These are phyloP conservation scores for Drosophila yakuba DNA, from an alignment of 1,140 invertebrate species.

Conservation along the genomic window DNA sequence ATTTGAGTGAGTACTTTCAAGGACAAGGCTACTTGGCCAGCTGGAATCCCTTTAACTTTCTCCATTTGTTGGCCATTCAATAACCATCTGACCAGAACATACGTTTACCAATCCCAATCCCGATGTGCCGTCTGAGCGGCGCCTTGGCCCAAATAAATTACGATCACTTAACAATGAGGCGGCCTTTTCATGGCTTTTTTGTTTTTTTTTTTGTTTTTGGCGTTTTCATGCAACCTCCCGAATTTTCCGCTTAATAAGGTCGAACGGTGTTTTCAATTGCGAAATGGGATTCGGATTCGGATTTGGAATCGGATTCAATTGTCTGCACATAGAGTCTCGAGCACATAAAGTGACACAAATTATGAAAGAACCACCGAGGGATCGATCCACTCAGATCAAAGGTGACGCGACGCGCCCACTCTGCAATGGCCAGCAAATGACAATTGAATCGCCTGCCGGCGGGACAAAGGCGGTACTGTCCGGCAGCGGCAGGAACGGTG, in stretches of 20 bases:
- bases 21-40: neutral
- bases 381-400: constrained; percentile 50
- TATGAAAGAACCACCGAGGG: constrained; percentile 66
- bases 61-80: constrained; percentile 8
- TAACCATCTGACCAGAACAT: neutral
- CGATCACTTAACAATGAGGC: constrained; percentile 64
- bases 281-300: constrained; percentile 56
- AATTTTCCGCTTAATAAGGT: constrained; percentile 73
- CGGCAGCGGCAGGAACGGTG: neutral
- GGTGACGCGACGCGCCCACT: constrained; percentile 79
- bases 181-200: constrained; percentile 16
- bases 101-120: neutral
- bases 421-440: constrained; percentile 44
- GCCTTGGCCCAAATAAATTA: constrained; percentile 76
- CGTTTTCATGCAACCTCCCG: constrained; percentile 31
- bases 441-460: constrained; percentile 58
- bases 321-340: constrained; percentile 15
- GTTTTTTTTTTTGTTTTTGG: constrained; percentile 6
- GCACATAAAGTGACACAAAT: constrained; percentile 68
- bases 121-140: constrained; percentile 47
- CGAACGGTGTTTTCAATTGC: constrained; percentile 76
- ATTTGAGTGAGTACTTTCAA: neutral
- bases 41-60: neutral
- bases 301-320: constrained; percentile 55
- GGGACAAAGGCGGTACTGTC: constrained; percentile 10